Conservation (phyloP, 1,140 invertebrate species). For the Drosophila subpulchrella region DNA sequence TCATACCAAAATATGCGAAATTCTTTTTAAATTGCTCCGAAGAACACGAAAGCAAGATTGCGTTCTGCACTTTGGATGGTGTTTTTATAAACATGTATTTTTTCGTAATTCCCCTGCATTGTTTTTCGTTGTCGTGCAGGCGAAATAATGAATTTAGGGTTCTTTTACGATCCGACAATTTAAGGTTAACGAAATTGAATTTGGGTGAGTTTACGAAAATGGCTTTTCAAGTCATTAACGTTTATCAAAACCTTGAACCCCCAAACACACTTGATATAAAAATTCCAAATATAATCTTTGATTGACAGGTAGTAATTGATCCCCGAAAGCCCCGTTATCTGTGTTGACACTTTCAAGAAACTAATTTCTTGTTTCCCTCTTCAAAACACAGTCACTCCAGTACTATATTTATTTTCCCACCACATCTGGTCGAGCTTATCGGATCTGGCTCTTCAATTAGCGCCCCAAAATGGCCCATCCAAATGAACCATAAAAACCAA, state of each 20-base stretch:
- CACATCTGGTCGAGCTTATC: slow-evolving; percentile 22
- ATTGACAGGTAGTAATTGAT: slow-evolving; percentile 7
- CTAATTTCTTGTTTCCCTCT: slow-evolving; percentile 1
- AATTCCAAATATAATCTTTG: neutral
- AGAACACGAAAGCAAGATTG: slow-evolving; percentile 26
- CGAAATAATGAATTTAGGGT: slow-evolving; percentile 19
- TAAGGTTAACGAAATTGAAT: neutral
- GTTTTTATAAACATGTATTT: slow-evolving; percentile 5
- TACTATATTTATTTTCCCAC: slow-evolving; percentile 19
- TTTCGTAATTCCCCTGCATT: neutral
- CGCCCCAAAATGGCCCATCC: slow-evolving; percentile 40
- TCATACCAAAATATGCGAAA: slow-evolving; percentile 12
- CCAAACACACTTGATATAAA: no score
- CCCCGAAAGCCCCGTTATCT: neutral
- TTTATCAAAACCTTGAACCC: slow-evolving; percentile 1
- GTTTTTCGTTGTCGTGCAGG: slow-evolving; percentile 5
- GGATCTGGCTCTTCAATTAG: slow-evolving; percentile 50
- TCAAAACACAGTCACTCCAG: neutral
- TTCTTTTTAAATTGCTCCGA: slow-evolving; percentile 22
- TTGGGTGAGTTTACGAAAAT: neutral
- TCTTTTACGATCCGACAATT: slow-evolving; percentile 10
- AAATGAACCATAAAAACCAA: slow-evolving; percentile 49
- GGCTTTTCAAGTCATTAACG: neutral
- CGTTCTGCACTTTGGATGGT: slow-evolving; percentile 10
- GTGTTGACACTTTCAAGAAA: slow-evolving; percentile 6